Base-by-base conservation (phyloP, 2,797 vertebrate genomes). In the Semotilus atromaculatus region DNA sequence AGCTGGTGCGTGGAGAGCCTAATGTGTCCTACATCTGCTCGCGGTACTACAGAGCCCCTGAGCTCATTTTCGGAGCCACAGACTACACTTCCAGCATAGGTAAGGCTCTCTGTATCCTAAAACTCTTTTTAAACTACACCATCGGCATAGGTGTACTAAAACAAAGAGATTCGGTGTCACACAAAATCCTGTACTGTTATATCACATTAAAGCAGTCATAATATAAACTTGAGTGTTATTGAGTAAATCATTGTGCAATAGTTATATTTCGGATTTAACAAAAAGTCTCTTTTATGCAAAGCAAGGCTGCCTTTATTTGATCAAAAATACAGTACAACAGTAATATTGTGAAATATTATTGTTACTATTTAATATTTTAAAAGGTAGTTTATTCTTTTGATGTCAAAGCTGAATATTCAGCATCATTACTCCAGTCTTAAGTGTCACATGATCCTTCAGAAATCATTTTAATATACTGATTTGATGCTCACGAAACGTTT, bases 21-120 rank as follows among this genome's bases (percentile, higher is more conserved):
- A 99, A 99, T 9, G 98, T 99, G 90, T 99, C 98, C 40, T 99
- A 99, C 94, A 99, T 99, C 95, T 99, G 98, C 95, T 99, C 98
- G 90, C 97, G 98, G 94, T 99, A 99, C 96, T 99, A 99, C 90
- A 96, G 98, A 93, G 98, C 98, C 85, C 98, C 98, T 66, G 98
- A 99, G 96, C 97, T 99, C 95, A 99, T 99, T 95, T 99, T 99
- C 92, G 97, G 98, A 92, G 98, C 98, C 93, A 99, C 98, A 8
- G 97, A 99, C 96, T 99, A 99, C 96, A 99, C 98, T 87, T 98
- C 98, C 92, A 99, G 97, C 95, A 99, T 99, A 96, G 98, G 98
- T 99, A 94, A 48, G 45, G 45, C 92, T 97, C 98, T 89, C 38
- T 66, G 19, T 45, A 4, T 14, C 3, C 21, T n/a, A 36, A n/a